Evolutionary conservation across 2,888 invertebrate species (phyloP).

Genomic region (Volucella inflata): DNA sequence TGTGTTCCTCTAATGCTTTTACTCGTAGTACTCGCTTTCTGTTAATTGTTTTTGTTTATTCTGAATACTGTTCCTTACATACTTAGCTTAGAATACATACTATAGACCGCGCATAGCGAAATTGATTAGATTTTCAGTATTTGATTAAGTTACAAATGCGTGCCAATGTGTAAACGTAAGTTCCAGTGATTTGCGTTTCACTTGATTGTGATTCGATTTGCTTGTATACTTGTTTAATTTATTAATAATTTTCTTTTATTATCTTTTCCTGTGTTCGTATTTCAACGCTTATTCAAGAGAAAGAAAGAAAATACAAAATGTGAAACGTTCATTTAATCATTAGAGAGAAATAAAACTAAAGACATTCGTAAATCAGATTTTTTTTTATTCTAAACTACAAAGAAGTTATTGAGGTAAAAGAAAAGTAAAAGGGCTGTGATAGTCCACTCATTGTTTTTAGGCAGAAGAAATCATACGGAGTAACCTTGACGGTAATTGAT

Average conservation of each 20-base stretch:
- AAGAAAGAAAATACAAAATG: too few species aligned
- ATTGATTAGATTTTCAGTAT: conserved; percentile 61
- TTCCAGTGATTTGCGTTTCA: conserved; percentile 43
- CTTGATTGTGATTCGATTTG: conserved; percentile 39
- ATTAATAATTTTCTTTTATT: conserved; percentile 1
- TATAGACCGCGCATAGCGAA: conserved; percentile 29
- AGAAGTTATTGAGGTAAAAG: too few species aligned
- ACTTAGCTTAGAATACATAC: neutral
- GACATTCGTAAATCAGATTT: too few species aligned
- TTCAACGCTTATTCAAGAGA: too few species aligned
- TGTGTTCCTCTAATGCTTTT: conserved; percentile 14
- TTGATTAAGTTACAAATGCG: conserved; percentile 39
- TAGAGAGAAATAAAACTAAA: too few species aligned
- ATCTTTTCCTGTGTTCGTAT: conserved; percentile 15
- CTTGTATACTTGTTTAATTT: conserved; percentile 28
- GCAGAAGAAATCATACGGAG: too few species aligned
- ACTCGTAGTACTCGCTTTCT: conserved; percentile 27
- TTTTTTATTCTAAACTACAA: too few species aligned
- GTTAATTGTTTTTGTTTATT: conserved; percentile 31
- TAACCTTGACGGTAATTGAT: too few species aligned
- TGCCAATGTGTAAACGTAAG: neutral
- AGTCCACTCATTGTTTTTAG: too few species aligned
- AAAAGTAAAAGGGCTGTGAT: too few species aligned
- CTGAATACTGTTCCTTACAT: conserved; percentile 4
- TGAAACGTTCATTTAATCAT: too few species aligned